Conservation (phyloP, 2,113 vertebrate genomes). For the Todiramphus saurophagus region DNA sequence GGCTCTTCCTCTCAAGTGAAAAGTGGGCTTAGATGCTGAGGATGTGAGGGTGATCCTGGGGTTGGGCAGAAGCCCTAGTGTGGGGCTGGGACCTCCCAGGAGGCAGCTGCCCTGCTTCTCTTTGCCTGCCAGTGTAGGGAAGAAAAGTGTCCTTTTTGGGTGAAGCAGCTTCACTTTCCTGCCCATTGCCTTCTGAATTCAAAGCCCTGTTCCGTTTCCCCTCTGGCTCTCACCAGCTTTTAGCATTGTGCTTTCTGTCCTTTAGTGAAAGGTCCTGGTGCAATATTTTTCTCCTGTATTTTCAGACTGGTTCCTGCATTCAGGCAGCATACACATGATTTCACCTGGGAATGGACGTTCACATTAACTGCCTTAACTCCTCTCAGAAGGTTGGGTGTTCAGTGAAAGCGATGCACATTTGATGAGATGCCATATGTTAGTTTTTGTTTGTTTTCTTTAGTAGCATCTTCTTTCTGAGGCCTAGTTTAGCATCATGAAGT, state of each 20-base stretch:
- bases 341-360: background rate
- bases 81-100: background rate
- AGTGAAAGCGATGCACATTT: background rate
- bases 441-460: background rate
- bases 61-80: fast-evolving
- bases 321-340: fast-evolving
- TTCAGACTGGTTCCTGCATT: background rate
- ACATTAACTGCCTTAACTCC: fast-evolving
- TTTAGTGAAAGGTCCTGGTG: background rate
- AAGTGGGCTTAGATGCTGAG: background rate
- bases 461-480: background rate
- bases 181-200: background rate
- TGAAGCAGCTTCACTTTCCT: background rate
- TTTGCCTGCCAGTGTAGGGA: background rate
- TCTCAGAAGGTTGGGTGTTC: background rate
- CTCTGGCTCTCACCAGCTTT: background rate
- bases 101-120: background rate
- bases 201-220: background rate
- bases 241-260: background rate
- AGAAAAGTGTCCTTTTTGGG: background rate
- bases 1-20: background rate
- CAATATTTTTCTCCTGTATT: background rate
- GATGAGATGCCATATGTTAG: background rate
- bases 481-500: background rate
- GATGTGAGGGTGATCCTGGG: fast-evolving